phyloP scores from a whole-genome alignment of 2,888 invertebrate genomes.

The Drosophila paranaensis region DNA sequence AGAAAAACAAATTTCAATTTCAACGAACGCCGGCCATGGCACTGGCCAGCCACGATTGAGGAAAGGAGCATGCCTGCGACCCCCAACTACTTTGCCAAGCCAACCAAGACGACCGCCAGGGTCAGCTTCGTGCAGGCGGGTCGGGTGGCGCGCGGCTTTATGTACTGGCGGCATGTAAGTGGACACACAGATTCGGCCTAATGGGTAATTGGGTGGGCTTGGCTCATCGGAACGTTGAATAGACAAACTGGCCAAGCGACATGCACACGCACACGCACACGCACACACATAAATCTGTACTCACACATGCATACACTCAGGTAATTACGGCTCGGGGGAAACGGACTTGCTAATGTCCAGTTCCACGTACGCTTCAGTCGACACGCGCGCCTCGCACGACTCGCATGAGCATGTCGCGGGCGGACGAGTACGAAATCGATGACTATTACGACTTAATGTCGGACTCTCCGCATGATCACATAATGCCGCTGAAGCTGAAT shows the following conservation, averaged over 20 bases:
- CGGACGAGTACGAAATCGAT: conserved; percentile 39
- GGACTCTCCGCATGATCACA: conserved; percentile 51
- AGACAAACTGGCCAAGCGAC: conserved; percentile 36
- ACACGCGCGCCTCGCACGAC: conserved; percentile 53
- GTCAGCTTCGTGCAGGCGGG: conserved; percentile 68
- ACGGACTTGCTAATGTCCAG: conserved; percentile 61
- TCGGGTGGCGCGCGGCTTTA: conserved; percentile 72
- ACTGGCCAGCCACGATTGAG: conserved; percentile 30
- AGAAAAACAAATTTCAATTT: conserved; percentile 38
- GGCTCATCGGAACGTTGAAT: conserved; percentile 21
- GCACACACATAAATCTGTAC: background rate
- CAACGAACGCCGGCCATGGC: conserved; percentile 48
- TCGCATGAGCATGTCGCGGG: conserved; percentile 48
- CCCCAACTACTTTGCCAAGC: conserved; percentile 48
- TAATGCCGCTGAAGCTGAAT: conserved; percentile 85
- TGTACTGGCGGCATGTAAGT: conserved; percentile 79
- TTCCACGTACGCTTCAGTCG: conserved; percentile 52
- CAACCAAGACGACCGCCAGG: conserved; percentile 40
- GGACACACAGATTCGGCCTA: conserved; percentile 53
- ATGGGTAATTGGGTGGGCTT: conserved; percentile 2
- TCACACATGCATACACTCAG: conserved; percentile 20
- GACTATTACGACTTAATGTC: conserved; percentile 26
- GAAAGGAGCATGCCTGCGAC: conserved; percentile 51
- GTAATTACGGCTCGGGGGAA: conserved; percentile 65
- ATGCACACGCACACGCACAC: conserved; percentile 1